These are phyloP conservation scores for Cryptoprocta ferox DNA, from an alignment of 2,797 vertebrate species.

Conservation along the genomic window DNA sequence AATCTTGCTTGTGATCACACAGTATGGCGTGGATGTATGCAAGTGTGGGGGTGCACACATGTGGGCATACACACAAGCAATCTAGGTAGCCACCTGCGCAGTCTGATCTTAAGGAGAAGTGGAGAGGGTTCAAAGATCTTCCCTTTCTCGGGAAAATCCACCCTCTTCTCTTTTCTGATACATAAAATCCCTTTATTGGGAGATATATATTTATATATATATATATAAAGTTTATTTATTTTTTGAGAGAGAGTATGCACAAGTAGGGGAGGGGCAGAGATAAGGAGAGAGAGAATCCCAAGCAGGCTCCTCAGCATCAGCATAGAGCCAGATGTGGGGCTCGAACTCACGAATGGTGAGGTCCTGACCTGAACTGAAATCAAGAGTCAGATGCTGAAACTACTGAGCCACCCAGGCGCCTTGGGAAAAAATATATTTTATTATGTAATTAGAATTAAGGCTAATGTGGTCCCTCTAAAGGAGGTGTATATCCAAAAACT, in stretches of 20 bases:
- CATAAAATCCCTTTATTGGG: background rate
- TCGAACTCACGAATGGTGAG: too few relatives aligned
- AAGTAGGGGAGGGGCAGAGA: too few relatives aligned
- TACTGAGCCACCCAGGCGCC: too few relatives aligned
- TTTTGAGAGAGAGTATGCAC: too few relatives aligned
- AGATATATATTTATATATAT: too few relatives aligned
- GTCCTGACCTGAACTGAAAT: too few relatives aligned
- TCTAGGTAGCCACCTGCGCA: background rate
- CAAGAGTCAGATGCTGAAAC: too few relatives aligned
- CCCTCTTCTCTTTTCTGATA: background rate
- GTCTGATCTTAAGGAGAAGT: background rate
- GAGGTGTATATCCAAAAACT: background rate
- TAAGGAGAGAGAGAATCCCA: too few relatives aligned
- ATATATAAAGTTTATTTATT: too few relatives aligned
- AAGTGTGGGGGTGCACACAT: accelerated
- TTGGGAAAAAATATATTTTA: background rate
- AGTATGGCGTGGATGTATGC: background rate
- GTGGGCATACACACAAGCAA: background rate
- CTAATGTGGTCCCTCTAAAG: background rate
- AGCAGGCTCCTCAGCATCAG: too few relatives aligned
- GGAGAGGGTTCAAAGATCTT: background rate
- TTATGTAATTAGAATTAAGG: background rate
- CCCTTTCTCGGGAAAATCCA: background rate
- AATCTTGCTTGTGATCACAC: background rate
- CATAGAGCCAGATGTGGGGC: too few relatives aligned